phyloP scores from a whole-genome alignment of 2,113 vertebrate genomes.

The Daboia siamensis region DNA sequence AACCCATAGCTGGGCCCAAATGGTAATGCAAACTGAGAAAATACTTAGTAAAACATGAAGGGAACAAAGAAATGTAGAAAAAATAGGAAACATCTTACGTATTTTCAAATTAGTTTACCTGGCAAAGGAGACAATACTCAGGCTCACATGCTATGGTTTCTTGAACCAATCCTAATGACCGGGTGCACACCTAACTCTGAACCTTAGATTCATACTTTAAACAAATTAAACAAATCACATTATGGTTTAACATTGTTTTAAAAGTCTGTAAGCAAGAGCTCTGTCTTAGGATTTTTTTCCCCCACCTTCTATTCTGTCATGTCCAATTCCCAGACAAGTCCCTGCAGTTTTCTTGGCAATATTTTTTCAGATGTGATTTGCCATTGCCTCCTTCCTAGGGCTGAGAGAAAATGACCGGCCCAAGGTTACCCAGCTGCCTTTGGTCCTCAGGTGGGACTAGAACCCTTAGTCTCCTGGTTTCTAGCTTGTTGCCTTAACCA shows the following conservation, averaged over 20 bases:
- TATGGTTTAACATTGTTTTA: neutral
- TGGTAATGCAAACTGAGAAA: neutral
- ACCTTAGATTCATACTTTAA: neutral
- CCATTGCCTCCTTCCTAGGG: neutral
- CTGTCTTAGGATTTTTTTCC: neutral
- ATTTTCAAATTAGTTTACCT: slow-evolving; percentile 14
- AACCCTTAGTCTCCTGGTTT: neutral
- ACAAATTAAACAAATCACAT: neutral
- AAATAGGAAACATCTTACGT: neutral
- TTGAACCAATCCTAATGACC: neutral
- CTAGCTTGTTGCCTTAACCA: neutral
- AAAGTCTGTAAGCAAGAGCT: neutral
- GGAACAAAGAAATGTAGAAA: neutral
- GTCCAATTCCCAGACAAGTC: neutral
- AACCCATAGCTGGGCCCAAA: neutral
- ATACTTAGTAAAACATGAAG: neutral
- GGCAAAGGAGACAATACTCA: neutral
- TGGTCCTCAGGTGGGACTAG: neutral
- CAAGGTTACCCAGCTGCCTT: neutral
- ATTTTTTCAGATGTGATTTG: neutral
- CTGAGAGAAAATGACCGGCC: neutral
- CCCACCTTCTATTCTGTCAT: neutral
- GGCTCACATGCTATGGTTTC: neutral
- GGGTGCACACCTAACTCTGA: neutral
- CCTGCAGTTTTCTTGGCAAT: too few relatives aligned